phyloP scores from a whole-genome alignment of 2,113 vertebrate species.

The Cephalophus harveyi region DNA sequence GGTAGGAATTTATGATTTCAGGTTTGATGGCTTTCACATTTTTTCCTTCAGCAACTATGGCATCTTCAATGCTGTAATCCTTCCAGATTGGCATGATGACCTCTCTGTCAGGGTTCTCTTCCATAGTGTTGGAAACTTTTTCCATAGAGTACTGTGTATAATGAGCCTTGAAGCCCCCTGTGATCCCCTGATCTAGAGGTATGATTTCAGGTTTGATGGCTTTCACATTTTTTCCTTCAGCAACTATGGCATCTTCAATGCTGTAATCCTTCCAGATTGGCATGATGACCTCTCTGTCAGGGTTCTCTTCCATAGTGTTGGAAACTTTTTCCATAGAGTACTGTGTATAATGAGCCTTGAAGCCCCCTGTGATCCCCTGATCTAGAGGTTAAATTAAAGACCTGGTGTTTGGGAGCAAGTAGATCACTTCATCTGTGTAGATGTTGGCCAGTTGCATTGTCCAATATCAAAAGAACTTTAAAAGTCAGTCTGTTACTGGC shows the following conservation, averaged over 20 bases:
- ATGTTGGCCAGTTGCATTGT: neutral
- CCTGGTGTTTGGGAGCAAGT: neutral
- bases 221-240: neutral
- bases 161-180: neutral
- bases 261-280: neutral
- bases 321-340: neutral
- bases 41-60: neutral
- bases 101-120: neutral
- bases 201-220: neutral
- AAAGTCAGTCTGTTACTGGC: neutral
- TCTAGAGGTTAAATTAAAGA: neutral
- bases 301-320: neutral
- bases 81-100: neutral
- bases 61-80: neutral
- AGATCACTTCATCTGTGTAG: neutral
- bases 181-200: neutral
- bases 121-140: neutral
- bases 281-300: neutral
- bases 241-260: neutral
- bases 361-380: neutral
- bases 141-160: neutral
- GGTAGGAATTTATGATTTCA: neutral
- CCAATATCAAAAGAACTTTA: neutral
- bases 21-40: neutral
- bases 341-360: neutral